Evolutionary conservation across 2,888 invertebrate genomes (phyloP), one percentile per base, ranked within the genome.

Genomic region (Trissonchulus latispiculum): DNA sequence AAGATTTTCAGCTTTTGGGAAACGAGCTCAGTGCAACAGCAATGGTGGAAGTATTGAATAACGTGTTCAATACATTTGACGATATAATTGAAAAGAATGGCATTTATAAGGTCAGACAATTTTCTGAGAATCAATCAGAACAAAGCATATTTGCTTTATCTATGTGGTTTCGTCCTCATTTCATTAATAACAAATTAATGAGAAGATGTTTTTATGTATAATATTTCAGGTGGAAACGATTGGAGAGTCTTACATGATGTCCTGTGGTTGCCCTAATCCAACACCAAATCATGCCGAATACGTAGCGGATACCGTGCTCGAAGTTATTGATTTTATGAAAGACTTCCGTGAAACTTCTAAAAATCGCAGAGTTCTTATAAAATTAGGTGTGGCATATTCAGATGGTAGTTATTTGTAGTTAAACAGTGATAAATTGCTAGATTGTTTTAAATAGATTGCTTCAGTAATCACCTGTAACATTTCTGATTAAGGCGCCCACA

Each of bases 171-270:
- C n/a, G n/a, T n/a, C n/a, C n/a, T n/a, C n/a, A n/a, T n/a, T n/a
- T n/a, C n/a, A n/a, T n/a, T n/a, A n/a, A n/a, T n/a, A n/a, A n/a
- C n/a, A n/a, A n/a, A n/a, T n/a, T n/a, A n/a, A n/a, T n/a, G n/a
- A n/a, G n/a, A n/a, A n/a, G n/a, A n/a, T n/a, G n/a, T n/a, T n/a
- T n/a, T n/a, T n/a, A n/a, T n/a, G n/a, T n/a, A n/a, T n/a, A n/a
- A n/a, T n/a, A n/a, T n/a, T 62, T 71, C 59, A 75, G 77, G 77
- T 79, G 37, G 79, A 79, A 70, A 78, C 79, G 0, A 77, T 79
- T 61, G 77, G 78, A 59, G 79, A 79, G 73, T 77, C 76, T 15
- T 79, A 79, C 67, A 78, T 79, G 78, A 76, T 79, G 15, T 78
- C 78, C 0, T 76, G 77, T 29, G 79, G 79, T 35, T 77, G 78